A percentile compares a stretch with the other conserved stretches of the same genome.
Evolutionary conservation across 2,113 vertebrate genomes (phyloP).

Genomic region (Progne subis): DNA sequence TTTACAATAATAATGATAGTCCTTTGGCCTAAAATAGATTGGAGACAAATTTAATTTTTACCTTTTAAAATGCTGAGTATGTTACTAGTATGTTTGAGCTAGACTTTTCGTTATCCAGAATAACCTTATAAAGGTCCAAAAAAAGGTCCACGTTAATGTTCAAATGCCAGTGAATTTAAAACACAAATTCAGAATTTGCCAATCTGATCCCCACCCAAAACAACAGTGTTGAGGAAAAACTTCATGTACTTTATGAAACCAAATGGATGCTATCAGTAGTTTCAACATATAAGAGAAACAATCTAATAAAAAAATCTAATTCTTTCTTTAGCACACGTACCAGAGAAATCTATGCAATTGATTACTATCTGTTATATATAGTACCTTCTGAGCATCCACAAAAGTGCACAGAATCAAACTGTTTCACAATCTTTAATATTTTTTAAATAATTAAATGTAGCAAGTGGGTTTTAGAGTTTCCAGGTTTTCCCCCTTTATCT

Average conservation of each 20-base stretch:
- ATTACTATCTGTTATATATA: background rate
- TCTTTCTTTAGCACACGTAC: background rate
- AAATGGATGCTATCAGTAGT: background rate
- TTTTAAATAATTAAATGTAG: background rate
- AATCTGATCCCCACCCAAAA: background rate
- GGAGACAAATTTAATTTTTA: slow-evolving; percentile 18
- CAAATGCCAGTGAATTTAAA: background rate
- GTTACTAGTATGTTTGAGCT: background rate
- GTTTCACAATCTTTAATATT: background rate
- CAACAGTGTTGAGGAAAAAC: background rate
- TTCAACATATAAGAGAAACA: background rate
- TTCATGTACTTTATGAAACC: background rate
- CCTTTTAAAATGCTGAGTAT: background rate
- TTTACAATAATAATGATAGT: background rate
- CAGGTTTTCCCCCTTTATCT: accelerated
- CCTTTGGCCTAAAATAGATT: slow-evolving; percentile 11
- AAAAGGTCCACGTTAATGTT: background rate
- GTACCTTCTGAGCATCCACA: background rate
- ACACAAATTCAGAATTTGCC: background rate
- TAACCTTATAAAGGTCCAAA: background rate
- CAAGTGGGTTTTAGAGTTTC: background rate
- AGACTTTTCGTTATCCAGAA: background rate
- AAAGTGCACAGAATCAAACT: background rate
- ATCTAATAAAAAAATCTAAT: background rate
- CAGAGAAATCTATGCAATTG: background rate